These are phyloP conservation scores for Helobdella robusta DNA, from an alignment of 2,888 invertebrate genomes.

Conservation along the genomic window DNA sequence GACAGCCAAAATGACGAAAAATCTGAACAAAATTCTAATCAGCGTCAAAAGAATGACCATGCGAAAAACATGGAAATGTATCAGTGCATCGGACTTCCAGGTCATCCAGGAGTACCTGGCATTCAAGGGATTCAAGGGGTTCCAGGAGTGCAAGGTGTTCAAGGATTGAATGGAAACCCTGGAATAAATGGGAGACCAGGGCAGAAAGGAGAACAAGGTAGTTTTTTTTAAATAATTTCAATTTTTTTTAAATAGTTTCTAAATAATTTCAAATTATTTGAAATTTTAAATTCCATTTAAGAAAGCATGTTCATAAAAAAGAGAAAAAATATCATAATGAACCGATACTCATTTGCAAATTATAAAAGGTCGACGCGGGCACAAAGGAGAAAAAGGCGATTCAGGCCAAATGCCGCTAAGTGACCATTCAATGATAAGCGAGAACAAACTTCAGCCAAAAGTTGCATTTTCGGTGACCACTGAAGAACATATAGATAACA, in stretches of 20 bases:
- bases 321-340: neutral
- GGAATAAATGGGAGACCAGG: conserved; percentile 28
- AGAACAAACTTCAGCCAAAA: neutral
- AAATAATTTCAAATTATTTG: too few relatives aligned
- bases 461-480: conserved; percentile 34
- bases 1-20: too few relatives aligned
- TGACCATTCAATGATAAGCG: neutral
- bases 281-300: too few relatives aligned
- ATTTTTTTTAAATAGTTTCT: too few relatives aligned
- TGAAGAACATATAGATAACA: conserved; percentile 30
- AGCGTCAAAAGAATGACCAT: too few relatives aligned
- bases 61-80: too few relatives aligned
- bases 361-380: conserved; percentile 21
- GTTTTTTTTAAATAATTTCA: too few relatives aligned
- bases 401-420: neutral
- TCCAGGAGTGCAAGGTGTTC: conserved; percentile 33
- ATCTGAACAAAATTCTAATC: too few relatives aligned
- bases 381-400: conserved; percentile 30
- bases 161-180: conserved; percentile 32
- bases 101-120: conserved; percentile 3
- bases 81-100: conserved; percentile 1
- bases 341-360: neutral
- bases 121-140: conserved; percentile 32
- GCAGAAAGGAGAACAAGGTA: conserved; percentile 26
- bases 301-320: too few relatives aligned